phyloP scores from a whole-genome alignment of 2,797 vertebrate genomes.

The Anolis apletophallus region DNA sequence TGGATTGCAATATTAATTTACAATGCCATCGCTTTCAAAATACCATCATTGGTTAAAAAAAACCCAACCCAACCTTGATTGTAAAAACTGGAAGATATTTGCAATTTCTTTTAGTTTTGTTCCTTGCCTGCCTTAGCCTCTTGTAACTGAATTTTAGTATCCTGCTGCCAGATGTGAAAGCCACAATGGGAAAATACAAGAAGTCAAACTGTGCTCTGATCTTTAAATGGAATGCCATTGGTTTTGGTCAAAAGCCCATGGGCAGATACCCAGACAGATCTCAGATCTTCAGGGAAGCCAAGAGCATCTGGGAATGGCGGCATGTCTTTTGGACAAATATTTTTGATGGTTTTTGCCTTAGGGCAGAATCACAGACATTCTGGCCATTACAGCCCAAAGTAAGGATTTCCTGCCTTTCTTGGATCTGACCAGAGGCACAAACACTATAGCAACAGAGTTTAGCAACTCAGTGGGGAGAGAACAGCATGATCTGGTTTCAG shows the following conservation, averaged over 20 bases:
- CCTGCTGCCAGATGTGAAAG: constrained; percentile 31
- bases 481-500: constrained; percentile 23
- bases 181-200: constrained; percentile 20
- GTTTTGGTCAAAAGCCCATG: constrained; percentile 29
- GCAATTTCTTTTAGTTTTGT: background rate
- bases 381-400: constrained; percentile 23
- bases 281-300: constrained; percentile 15
- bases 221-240: constrained; percentile 32
- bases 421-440: constrained; percentile 13
- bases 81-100: background rate
- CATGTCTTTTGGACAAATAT: background rate
- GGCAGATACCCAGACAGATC: constrained; percentile 10
- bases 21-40: background rate
- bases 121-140: background rate
- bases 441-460: background rate
- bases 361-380: constrained; percentile 53
- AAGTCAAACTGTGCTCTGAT: constrained; percentile 9
- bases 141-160: constrained; percentile 1
- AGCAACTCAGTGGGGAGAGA: background rate
- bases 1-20: background rate
- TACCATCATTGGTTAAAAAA: background rate
- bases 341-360: constrained; percentile 27
- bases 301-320: background rate
- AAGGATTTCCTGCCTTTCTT: constrained; percentile 70
- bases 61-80: background rate